phyloP scores from a whole-genome alignment of 2,797 vertebrate genomes.

The Anguilla obscura region DNA sequence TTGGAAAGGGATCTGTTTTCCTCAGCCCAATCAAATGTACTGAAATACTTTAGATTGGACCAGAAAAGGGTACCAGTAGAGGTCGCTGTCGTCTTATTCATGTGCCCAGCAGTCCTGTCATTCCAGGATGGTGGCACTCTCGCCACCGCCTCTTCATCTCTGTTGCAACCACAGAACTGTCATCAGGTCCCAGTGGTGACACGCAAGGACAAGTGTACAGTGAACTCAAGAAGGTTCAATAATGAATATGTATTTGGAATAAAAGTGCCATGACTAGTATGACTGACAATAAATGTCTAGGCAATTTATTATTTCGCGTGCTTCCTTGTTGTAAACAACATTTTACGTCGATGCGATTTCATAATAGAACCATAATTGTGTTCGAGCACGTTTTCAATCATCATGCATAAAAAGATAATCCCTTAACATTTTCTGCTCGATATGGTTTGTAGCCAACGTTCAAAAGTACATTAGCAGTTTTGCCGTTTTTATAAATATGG shows the following conservation, averaged over 20 bases:
- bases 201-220: neutral
- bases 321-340: neutral
- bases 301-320: neutral
- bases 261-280: neutral
- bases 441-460: neutral
- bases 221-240: neutral
- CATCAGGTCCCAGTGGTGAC: neutral
- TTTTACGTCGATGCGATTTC: neutral
- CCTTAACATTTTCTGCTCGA: neutral
- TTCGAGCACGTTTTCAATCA: neutral
- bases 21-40: neutral
- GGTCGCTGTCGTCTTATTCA: neutral
- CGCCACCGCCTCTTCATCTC: too few relatives aligned
- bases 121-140: neutral
- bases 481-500: neutral
- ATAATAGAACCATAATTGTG: neutral
- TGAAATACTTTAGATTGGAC: neutral
- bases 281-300: neutral
- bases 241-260: neutral
- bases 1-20: neutral
- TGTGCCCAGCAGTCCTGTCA: neutral
- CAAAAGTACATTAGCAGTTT: neutral
- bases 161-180: too few relatives aligned
- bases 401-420: neutral
- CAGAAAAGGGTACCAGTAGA: neutral